Evolutionary conservation across 2,797 vertebrate species (phyloP).

Genomic region (Ctenopoma multispine): DNA sequence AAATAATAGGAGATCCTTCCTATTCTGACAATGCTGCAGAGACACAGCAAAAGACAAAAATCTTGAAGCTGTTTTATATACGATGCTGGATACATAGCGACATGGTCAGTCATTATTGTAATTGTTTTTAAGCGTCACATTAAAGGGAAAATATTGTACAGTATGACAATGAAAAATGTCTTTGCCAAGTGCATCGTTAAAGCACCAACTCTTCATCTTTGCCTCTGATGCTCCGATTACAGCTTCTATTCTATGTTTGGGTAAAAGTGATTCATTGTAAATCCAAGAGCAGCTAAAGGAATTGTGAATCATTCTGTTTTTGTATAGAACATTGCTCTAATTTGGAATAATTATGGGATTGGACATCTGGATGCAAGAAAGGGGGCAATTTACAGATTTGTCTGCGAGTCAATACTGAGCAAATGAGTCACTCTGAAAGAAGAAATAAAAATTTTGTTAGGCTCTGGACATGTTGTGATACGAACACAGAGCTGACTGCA

Average conservation of each 20-base stretch:
- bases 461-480: constrained; percentile 48
- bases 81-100: neutral
- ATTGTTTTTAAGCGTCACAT: neutral
- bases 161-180: neutral
- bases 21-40: neutral
- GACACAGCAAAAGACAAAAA: neutral
- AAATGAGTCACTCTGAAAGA: constrained; percentile 54
- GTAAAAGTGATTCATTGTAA: constrained; percentile 39
- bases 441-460: constrained; percentile 22
- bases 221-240: constrained; percentile 31
- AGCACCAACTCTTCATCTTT: constrained; percentile 3
- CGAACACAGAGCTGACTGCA: neutral
- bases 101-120: neutral
- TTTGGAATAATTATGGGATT: constrained; percentile 53
- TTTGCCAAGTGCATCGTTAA: constrained; percentile 1
- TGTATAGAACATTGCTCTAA: constrained; percentile 30
- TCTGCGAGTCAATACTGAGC: constrained; percentile 42
- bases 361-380: constrained; percentile 46
- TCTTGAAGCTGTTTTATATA: neutral
- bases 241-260: constrained; percentile 24
- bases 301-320: constrained; percentile 31
- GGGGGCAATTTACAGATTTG: constrained; percentile 59
- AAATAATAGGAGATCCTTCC: neutral
- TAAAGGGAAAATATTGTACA: constrained; percentile 2
- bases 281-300: constrained; percentile 22